Percentiles rank a stretch among this genome's conserved stretches.
Conservation (phyloP, 1,140 invertebrate genomes). For the Zaprionus africanus region DNA sequence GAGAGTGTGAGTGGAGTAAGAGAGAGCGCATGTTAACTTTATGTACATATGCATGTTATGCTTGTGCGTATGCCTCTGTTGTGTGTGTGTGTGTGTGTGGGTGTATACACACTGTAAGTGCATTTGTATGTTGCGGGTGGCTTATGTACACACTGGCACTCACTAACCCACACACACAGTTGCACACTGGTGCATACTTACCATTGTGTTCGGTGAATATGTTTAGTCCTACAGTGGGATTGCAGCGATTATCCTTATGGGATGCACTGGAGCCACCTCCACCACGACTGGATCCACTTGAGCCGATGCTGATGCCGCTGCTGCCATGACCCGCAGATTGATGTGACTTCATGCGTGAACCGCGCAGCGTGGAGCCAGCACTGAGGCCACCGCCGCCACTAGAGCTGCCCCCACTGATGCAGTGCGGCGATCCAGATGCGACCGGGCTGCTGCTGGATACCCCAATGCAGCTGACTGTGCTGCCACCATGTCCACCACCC, state of each 20-base stretch:
- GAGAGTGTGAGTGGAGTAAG: constrained; percentile 25
- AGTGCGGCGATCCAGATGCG: constrained; percentile 72
- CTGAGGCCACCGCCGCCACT: constrained; percentile 63
- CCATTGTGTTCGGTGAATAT: constrained; percentile 96
- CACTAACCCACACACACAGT: constrained; percentile 13
- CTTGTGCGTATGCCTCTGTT: background rate
- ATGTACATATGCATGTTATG: constrained; percentile 26
- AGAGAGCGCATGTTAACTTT: constrained; percentile 29
- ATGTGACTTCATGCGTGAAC: constrained; percentile 84
- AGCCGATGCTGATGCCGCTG: constrained; percentile 87
- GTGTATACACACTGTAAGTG: constrained; percentile 40
- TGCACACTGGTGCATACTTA: constrained; percentile 84
- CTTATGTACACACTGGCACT: constrained; percentile 37
- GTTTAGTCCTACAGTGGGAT: constrained; percentile 90
- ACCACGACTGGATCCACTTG: constrained; percentile 85
- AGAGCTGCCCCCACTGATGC: constrained; percentile 58
- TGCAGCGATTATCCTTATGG: constrained; percentile 89
- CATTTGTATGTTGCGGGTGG: constrained; percentile 45
- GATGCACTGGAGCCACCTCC: constrained; percentile 84
- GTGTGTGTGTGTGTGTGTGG: constrained; percentile 16
- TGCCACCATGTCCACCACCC: constrained; percentile 47
- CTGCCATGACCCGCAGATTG: constrained; percentile 80
- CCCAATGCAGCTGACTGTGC: constrained; percentile 76
- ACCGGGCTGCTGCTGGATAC: constrained; percentile 72
- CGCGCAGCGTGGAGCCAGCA: constrained; percentile 77